Base-by-base conservation (phyloP, 2,113 vertebrate genomes). In the Entelurus aequoreus region DNA sequence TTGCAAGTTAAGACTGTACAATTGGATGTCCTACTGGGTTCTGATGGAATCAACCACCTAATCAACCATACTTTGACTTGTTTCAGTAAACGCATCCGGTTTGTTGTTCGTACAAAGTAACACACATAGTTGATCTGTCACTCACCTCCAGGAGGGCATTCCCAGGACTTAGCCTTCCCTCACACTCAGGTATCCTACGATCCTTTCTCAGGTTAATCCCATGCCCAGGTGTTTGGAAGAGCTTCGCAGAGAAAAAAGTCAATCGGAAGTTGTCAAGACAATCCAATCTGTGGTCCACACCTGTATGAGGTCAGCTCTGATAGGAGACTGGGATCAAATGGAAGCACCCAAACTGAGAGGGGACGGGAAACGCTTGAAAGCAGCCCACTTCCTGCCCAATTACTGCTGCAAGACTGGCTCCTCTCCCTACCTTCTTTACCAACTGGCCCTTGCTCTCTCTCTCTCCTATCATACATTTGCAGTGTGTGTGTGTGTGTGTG, bases 341-440 rank as follows among this genome's bases (percentile, higher is more conserved):
- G 83, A 81, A 75, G 75, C 65, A 80, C 80, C 72, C 48, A 75
- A 80, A 71, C 63, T 65, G 78, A 57, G 75, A 58, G 50, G 44
- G 56, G 49, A 69, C 60, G 74, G 63, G 76, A 69, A 58, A 68
- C 66, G 79, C 82, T 81, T 85, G 74, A 61, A 79, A 80, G 80
- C 72, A 83, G 78, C 79, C 82, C 74, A 85, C 81, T 86, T 87
- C 84, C 84, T 85, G 84, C 78, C 75, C 82, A 83, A 86, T 86
- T 88, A 86, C 77, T 83, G 83, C 80, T 72, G 84, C 79, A 72
- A 76, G 81, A 83, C 79, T 71, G 54, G 59, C 56, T 74, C 54
- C 80, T 70, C 57, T 66, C 59, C 15, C 58, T 59, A n/a, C 47
- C 28, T 46, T 44, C 21, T 57, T 51, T 60, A 52, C 79, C 47